phyloP scores from a whole-genome alignment of 2,888 invertebrate species.

The Heliconius aoede region DNA sequence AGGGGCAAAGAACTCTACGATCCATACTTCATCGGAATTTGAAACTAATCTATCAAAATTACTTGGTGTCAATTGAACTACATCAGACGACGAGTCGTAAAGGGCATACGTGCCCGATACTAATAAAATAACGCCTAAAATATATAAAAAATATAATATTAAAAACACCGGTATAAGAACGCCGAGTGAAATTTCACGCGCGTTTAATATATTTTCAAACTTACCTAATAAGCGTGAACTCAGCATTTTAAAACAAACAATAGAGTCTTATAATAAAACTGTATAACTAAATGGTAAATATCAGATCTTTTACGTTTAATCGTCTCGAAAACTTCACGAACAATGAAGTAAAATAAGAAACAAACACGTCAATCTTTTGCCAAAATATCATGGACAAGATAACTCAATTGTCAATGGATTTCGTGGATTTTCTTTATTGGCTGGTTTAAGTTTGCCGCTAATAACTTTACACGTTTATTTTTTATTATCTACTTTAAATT shows the following conservation, averaged over 20 bases:
- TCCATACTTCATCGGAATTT: constrained; percentile 94
- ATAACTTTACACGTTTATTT: neutral
- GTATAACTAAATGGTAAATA: neutral
- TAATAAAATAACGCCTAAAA: constrained; percentile 72
- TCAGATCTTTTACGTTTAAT: constrained; percentile 52
- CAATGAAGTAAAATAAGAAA: constrained; percentile 48
- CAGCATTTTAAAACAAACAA: constrained; percentile 61
- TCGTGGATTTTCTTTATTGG: constrained; percentile 75
- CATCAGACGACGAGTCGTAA: constrained; percentile 89
- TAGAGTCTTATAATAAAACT: constrained; percentile 14
- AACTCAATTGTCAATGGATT: constrained; percentile 73
- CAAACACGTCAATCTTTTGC: constrained; percentile 73
- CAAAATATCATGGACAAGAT: constrained; percentile 49
- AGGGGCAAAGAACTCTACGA: constrained; percentile 98
- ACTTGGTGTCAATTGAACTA: constrained; percentile 92
- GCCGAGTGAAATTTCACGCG: constrained; percentile 56
- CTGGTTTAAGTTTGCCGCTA: constrained; percentile 38
- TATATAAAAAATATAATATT: constrained; percentile 39
- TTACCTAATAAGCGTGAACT: constrained; percentile 67
- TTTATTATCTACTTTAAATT: neutral
- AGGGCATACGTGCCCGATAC: constrained; percentile 74
- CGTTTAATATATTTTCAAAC: constrained; percentile 65
- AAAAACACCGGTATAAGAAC: constrained; percentile 54
- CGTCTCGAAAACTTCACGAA: constrained; percentile 50
- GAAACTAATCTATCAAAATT: constrained; percentile 94